A percentile compares a stretch with the other conserved stretches of the same genome.
phyloP scores from a whole-genome alignment of 2,113 vertebrate genomes.

The Tragelaphus buxtoni region DNA sequence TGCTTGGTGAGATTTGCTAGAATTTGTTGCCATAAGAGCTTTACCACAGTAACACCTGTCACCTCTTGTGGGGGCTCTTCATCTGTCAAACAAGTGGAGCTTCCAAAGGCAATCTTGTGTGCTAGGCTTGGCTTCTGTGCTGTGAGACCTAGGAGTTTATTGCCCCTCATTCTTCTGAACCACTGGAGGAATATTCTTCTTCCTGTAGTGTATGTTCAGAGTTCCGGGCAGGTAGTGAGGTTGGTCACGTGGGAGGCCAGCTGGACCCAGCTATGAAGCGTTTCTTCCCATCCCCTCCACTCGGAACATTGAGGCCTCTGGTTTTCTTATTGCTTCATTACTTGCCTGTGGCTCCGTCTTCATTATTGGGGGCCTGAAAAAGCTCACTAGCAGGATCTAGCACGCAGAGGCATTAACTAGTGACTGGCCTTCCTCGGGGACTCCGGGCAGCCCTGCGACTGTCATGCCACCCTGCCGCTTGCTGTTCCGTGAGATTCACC shows the following conservation, averaged over 20 bases:
- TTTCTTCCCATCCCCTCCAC: not conserved
- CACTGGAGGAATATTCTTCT: not conserved
- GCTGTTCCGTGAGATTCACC: rapidly evolving
- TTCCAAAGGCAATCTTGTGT: not conserved
- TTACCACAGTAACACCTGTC: not conserved
- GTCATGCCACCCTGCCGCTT: not conserved
- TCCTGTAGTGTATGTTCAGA: not conserved
- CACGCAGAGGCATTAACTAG: not conserved
- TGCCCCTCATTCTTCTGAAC: not conserved
- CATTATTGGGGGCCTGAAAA: not conserved
- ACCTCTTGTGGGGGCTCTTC: not conserved
- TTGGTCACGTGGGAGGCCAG: rapidly evolving
- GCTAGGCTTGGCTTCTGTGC: not conserved
- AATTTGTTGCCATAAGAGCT: not conserved
- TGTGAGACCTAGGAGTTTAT: not conserved
- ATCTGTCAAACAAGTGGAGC: not conserved
- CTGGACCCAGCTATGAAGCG: rapidly evolving
- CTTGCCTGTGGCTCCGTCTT: not conserved
- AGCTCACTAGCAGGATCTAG: not conserved
- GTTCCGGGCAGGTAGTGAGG: not conserved
- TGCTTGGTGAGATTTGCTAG: not conserved
- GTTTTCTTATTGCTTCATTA: not conserved
- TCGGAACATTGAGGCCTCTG: not conserved
- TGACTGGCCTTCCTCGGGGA: rapidly evolving
- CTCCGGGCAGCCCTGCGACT: rapidly evolving